Percentiles rank a stretch among this genome's conserved stretches.
Conservation (phyloP, 2,113 vertebrate species). For the Tympanuchus pallidicinctus region DNA sequence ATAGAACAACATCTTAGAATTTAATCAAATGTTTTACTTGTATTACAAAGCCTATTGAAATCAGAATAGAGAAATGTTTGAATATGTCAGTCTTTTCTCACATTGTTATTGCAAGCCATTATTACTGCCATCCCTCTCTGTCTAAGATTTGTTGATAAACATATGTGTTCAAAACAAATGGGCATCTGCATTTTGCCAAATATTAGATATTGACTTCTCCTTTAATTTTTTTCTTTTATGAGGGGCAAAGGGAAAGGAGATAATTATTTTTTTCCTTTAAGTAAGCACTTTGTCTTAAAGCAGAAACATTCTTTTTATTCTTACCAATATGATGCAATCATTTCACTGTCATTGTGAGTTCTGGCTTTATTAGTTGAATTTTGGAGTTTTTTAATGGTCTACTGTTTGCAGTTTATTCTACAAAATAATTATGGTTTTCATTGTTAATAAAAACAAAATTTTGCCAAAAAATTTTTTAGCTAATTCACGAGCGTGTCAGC, state of each 20-base stretch:
- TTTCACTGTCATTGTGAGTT: neutral
- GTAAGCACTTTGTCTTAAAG: neutral
- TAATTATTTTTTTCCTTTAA: neutral
- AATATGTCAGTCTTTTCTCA: neutral
- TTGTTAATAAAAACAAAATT: neutral
- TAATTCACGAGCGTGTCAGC: neutral
- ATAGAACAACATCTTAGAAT: neutral
- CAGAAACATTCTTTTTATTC: neutral
- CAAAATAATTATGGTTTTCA: neutral
- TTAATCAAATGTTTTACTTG: neutral
- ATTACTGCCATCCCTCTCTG: neutral
- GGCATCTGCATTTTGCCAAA: neutral
- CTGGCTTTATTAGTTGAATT: neutral
- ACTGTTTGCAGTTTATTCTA: neutral
- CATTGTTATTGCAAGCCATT: neutral
- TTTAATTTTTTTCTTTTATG: neutral
- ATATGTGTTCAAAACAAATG: neutral
- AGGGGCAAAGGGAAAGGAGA: neutral
- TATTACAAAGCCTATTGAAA: neutral
- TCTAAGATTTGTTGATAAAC: neutral
- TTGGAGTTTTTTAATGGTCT: neutral
- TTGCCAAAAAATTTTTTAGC: accelerated
- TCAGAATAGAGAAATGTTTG: neutral
- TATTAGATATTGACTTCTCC: neutral
- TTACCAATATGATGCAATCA: neutral